These are phyloP conservation scores for Netelia fuscicornis DNA, from an alignment of 2,888 invertebrate species.

Conservation along the genomic window DNA sequence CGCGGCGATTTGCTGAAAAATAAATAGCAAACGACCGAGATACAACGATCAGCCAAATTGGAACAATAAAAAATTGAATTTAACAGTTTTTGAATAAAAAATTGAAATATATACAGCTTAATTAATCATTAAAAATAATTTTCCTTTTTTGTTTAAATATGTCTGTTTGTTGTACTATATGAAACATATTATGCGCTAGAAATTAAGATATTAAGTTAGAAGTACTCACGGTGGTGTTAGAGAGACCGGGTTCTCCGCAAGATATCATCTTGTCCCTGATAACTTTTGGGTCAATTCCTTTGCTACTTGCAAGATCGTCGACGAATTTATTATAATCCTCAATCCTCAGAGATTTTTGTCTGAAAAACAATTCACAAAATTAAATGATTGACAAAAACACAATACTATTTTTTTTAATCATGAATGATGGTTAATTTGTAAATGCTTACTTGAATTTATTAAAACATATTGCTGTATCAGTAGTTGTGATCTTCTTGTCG, in stretches of 20 bases:
- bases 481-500: conserved; percentile 84
- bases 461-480: conserved; percentile 85
- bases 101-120: neutral
- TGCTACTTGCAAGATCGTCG: conserved; percentile 82
- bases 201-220: neutral
- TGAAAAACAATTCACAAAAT: conserved; percentile 37
- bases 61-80: neutral
- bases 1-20: conserved; percentile 70
- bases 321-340: conserved; percentile 84
- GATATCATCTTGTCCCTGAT: conserved; percentile 81
- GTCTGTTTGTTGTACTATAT: neutral
- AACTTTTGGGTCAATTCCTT: conserved; percentile 81
- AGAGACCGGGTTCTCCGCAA: conserved; percentile 81
- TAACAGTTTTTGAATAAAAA: neutral
- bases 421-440: neutral
- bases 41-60: neutral
- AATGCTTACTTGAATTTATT: conserved; percentile 84
- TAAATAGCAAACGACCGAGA: neutral
- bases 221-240: conserved; percentile 68
- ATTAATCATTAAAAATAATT: neutral
- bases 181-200: neutral
- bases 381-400: neutral
- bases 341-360: conserved; percentile 78
- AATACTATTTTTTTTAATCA: neutral
- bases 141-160: neutral